Evolutionary conservation across 2,113 vertebrate genomes (phyloP).

Genomic region (Rallus limicola): DNA sequence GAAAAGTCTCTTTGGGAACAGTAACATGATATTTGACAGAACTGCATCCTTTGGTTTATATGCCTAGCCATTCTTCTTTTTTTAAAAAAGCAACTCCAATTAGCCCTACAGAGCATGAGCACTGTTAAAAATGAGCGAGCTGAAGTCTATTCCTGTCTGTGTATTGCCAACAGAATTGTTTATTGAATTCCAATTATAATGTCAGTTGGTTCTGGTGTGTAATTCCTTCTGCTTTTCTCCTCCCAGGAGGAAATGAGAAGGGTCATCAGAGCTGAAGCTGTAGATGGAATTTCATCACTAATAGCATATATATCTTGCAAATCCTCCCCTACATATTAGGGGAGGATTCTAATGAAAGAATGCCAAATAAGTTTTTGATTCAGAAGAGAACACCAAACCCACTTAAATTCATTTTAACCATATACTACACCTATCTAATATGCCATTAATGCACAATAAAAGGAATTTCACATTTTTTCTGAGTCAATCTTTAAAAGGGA

Average conservation of each 20-base stretch:
- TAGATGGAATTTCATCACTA: neutral
- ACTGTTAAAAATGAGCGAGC: neutral
- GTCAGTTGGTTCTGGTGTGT: neutral
- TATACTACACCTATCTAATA: neutral
- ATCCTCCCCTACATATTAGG: neutral
- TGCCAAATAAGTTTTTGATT: neutral
- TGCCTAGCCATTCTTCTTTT: neutral
- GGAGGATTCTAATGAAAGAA: neutral
- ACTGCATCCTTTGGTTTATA: neutral
- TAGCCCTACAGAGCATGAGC: neutral
- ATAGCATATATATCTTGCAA: neutral
- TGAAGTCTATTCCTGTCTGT: neutral
- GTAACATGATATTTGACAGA: neutral
- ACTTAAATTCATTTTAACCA: neutral
- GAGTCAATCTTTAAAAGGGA: neutral
- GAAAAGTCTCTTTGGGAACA: neutral
- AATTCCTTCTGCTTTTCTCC: neutral
- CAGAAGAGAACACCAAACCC: neutral
- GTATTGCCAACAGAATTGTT: neutral
- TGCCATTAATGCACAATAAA: neutral
- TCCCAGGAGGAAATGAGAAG: neutral
- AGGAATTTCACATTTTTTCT: neutral
- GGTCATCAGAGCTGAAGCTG: neutral
- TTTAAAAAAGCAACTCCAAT: neutral
- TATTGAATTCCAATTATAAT: conserved; percentile 30